Percentiles rank a stretch among this genome's conserved stretches.
Evolutionary conservation across 2,888 invertebrate genomes (phyloP).

Genomic region (Luperina nickerlii): DNA sequence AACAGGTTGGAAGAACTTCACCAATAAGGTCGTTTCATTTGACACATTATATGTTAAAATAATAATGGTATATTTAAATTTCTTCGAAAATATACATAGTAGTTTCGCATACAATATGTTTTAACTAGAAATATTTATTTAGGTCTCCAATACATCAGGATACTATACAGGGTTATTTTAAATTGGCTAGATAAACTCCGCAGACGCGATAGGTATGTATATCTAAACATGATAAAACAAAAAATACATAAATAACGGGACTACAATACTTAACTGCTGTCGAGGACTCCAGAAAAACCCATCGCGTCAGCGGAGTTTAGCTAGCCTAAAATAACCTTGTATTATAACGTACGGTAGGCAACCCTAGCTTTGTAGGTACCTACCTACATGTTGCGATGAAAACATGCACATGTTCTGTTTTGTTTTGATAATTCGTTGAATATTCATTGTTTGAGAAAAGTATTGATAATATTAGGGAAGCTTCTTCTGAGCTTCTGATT

Average conservation of each 20-base stretch:
- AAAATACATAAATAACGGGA: no score
- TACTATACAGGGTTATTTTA: not conserved
- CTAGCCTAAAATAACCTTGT: not conserved
- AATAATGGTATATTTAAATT: no score
- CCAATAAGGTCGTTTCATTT: not conserved
- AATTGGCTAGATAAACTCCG: no score
- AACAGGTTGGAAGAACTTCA: not conserved
- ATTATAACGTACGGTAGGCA: not conserved
- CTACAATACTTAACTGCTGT: no score
- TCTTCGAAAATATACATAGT: not conserved
- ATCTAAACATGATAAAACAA: no score
- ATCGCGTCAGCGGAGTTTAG: no score
- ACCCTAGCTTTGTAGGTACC: not conserved
- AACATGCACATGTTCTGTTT: constrained; percentile 20
- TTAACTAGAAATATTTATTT: not conserved
- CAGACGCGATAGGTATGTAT: no score
- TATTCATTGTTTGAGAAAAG: constrained; percentile 32
- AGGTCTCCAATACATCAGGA: not conserved
- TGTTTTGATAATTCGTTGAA: constrained; percentile 33
- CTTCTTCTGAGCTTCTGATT: not conserved
- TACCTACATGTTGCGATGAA: constrained; percentile 13
- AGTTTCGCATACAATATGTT: not conserved
- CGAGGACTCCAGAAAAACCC: no score
- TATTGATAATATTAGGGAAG: constrained; percentile 18
- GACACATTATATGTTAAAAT: no score